Evolutionary conservation across 2,113 vertebrate species (phyloP).

Genomic region (Ceratotherium simum): DNA sequence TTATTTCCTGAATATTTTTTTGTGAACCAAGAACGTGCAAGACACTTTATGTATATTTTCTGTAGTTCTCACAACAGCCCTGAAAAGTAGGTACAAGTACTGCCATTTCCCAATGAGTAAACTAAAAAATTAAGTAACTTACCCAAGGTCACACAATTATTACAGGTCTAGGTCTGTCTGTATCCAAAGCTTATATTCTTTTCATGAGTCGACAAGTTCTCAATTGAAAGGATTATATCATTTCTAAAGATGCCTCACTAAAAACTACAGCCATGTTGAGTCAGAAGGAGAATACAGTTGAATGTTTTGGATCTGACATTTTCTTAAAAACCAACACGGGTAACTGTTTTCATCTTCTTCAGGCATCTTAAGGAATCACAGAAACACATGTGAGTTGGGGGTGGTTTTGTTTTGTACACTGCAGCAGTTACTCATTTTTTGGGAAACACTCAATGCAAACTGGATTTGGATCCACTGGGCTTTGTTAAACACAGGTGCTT

Average conservation of each 20-base stretch:
- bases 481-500: constrained; percentile 67
- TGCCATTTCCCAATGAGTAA: constrained; percentile 29
- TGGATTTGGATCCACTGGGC: constrained; percentile 46
- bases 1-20: not conserved
- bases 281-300: constrained; percentile 64
- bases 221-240: not conserved
- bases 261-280: constrained; percentile 50
- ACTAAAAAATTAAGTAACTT: constrained; percentile 50
- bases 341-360: constrained; percentile 73
- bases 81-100: not conserved
- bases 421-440: constrained; percentile 65
- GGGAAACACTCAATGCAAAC: not conserved
- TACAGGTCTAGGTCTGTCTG: not conserved
- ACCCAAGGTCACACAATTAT: not conserved
- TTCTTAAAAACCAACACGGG: constrained; percentile 72
- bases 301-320: constrained; percentile 77
- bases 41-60: not conserved
- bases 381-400: constrained; percentile 73
- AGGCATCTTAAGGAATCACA: constrained; percentile 52
- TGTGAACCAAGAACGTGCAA: not conserved
- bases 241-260: constrained; percentile 59
- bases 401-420: constrained; percentile 79
- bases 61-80: constrained; percentile 23
- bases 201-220: constrained; percentile 20
- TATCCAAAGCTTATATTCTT: not conserved